Conservation (phyloP, 2,888 invertebrate genomes). For the Cantharis nigra region DNA sequence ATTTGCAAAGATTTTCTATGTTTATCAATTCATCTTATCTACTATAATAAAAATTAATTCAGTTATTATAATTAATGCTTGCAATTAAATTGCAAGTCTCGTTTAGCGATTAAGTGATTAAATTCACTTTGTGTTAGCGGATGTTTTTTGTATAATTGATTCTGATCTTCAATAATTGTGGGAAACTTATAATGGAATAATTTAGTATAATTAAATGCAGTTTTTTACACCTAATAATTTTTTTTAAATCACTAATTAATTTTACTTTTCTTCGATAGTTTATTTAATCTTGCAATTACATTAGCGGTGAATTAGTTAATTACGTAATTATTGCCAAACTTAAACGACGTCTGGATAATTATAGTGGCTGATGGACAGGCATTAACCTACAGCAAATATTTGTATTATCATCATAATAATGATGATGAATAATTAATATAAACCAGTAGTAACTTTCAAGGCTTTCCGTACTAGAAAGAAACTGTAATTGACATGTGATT, state of each 20-base stretch:
- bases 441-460: conserved; percentile 2
- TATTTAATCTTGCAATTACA: background rate
- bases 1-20: background rate
- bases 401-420: background rate
- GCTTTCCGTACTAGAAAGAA: conserved; percentile 18
- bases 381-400: background rate
- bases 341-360: background rate
- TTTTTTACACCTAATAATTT: too few relatives aligned
- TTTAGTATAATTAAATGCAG: too few relatives aligned
- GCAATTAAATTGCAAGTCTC: background rate
- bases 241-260: background rate
- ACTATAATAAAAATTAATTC: background rate
- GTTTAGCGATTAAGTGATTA: background rate
- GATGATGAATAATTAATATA: background rate
- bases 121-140: background rate
- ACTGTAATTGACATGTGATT: conserved; percentile 12
- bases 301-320: background rate
- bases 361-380: background rate
- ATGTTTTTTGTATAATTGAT: background rate
- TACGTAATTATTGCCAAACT: background rate
- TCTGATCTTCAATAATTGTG: background rate
- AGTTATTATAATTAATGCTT: background rate
- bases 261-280: background rate
- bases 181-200: background rate
- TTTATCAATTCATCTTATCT: background rate